Evolutionary conservation across 1,140 invertebrate genomes (phyloP).

Genomic region (Drosophila ironensis): DNA sequence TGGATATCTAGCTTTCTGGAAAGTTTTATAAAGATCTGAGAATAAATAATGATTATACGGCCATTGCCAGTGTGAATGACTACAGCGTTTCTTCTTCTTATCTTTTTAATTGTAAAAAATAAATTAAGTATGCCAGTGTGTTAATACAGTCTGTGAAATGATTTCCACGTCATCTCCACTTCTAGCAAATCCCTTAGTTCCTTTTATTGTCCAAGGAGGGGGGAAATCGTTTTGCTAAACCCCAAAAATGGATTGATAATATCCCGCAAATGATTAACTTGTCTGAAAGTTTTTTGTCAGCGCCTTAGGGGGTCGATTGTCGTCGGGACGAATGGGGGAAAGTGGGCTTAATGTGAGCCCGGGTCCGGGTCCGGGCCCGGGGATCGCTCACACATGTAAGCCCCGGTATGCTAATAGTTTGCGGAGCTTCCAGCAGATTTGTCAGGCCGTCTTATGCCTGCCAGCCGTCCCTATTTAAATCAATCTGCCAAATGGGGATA

Average conservation of each 20-base stretch:
- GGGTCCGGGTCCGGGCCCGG: no score
- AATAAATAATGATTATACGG: no score
- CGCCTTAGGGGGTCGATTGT: slow-evolving; percentile 28
- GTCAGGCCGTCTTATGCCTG: slow-evolving; percentile 55
- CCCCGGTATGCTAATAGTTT: slow-evolving; percentile 72
- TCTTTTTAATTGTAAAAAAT: no score
- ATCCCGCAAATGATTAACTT: slow-evolving; percentile 80
- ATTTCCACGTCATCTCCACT: no score
- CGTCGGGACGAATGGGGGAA: background rate
- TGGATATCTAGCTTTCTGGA: no score
- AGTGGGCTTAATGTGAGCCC: slow-evolving; percentile 3
- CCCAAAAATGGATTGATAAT: slow-evolving; percentile 80
- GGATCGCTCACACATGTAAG: slow-evolving; percentile 31
- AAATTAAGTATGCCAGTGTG: no score
- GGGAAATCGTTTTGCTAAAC: slow-evolving; percentile 40
- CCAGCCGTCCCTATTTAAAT: slow-evolving; percentile 53
- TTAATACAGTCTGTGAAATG: no score
- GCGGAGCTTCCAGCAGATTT: slow-evolving; percentile 52
- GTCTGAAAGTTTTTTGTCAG: slow-evolving; percentile 61
- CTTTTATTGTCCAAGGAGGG: slow-evolving; percentile 3
- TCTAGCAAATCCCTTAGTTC: background rate
- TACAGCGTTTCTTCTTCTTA: no score
- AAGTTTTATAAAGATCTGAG: no score
- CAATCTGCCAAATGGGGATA: slow-evolving; percentile 40
- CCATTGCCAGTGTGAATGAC: no score